Conservation (phyloP, 2,888 invertebrate genomes). For the Xylophagus ater region DNA sequence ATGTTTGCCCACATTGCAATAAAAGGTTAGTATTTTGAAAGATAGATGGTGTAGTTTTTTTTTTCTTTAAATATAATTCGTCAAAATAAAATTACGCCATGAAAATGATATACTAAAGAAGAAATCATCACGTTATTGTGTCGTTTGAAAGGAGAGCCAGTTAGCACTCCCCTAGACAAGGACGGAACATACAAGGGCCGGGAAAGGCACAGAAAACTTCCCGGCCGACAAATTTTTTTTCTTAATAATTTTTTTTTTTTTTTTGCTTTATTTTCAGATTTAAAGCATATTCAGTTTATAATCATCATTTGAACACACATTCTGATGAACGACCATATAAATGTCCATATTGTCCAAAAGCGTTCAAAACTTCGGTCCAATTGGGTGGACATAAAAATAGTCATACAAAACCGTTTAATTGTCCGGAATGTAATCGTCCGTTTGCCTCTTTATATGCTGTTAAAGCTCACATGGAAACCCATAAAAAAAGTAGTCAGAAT, state of each 20-base stretch:
- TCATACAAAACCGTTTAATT: slow-evolving; percentile 69
- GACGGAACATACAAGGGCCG: slow-evolving; percentile 60
- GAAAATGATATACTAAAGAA: not conserved
- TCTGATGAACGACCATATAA: slow-evolving; percentile 64
- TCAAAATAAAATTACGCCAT: not conserved
- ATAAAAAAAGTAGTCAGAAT: slow-evolving; percentile 52
- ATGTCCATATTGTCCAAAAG: slow-evolving; percentile 65
- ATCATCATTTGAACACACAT: slow-evolving; percentile 64
- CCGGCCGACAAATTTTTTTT: slow-evolving; percentile 23
- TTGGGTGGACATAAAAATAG: slow-evolving; percentile 70
- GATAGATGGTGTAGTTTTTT: slow-evolving; percentile 4
- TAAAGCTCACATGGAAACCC: slow-evolving; percentile 63
- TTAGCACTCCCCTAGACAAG: slow-evolving; percentile 96
- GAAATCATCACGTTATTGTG: slow-evolving; percentile 41
- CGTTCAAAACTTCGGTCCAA: slow-evolving; percentile 70
- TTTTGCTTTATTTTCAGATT: slow-evolving; percentile 42
- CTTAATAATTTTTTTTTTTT: slow-evolving; percentile 7
- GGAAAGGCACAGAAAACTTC: slow-evolving; percentile 34
- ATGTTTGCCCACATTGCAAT: slow-evolving; percentile 58
- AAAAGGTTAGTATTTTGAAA: slow-evolving; percentile 41
- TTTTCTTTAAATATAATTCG: slow-evolving; percentile 4
- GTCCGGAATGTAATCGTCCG: slow-evolving; percentile 64
- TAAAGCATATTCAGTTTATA: slow-evolving; percentile 68
- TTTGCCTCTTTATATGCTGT: slow-evolving; percentile 70
- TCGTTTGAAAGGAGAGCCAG: slow-evolving; percentile 97